Base-by-base conservation (phyloP, 2,113 vertebrate species). In the Oryzias javanicus region DNA sequence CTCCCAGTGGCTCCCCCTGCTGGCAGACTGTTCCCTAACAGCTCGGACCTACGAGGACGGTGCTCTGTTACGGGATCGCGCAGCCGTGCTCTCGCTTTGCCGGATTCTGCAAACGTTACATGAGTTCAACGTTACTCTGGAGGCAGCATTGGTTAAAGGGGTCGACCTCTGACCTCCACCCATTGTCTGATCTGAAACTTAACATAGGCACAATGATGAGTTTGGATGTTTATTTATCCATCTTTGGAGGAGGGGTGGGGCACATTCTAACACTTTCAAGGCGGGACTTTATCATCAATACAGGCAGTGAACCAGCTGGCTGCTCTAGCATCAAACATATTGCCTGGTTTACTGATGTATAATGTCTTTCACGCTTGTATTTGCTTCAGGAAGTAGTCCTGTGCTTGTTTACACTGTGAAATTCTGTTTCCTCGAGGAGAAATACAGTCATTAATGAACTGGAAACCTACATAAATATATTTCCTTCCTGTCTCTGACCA, bases 91-190 rank as follows among this genome's bases (percentile, higher is more conserved):
- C 89, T 93, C 95, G 44, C 94, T 99, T 4, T 92, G 94, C 59
- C 90, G 93, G 27, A 90, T 98, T 51, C 89, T 99, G 22, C 94
- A 95, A 86, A 95, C 94, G 0, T 74, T 99, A 60, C 93, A 95
- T 16, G 95, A 97, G 55, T 99, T 99, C 86, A 89, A 88, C 90
- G 90, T 99, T 50, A 84, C 94, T 61, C 88, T 99, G 48, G 97
- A 99, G 88, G 92, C 94, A 6, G 94, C 97, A 0, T 94, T 99
- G 35, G 90, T 96, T 68, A 99, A 98, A 90, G 95, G 96, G 59
- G 92, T 99, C 47, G 94, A 97, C 45, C 93, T 98, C 83, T 98
- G 94, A 91, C 88, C 69, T 50, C 44, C 5, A 22, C 12, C 20
- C 42, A 5, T 20, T 25, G 18, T 35, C 49, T 20, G 17, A 42